Percentiles rank a stretch among this genome's conserved stretches.
Conservation (phyloP, 2,888 invertebrate genomes). For the Argyresthia goedartella region DNA sequence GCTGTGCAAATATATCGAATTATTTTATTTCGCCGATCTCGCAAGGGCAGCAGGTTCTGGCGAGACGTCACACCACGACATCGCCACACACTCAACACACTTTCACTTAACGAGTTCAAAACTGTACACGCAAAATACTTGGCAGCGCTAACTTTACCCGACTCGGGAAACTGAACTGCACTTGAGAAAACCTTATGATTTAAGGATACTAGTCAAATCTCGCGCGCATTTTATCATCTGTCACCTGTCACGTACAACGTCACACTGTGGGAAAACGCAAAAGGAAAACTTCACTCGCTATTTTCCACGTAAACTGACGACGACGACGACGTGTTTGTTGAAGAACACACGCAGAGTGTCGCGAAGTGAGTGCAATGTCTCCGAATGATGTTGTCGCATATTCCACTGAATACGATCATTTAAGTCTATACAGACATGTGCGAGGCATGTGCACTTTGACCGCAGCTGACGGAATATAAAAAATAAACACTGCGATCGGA, state of each 20-base stretch:
- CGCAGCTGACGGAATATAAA: constrained; percentile 6
- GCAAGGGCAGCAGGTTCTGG: not conserved
- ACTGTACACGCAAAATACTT: too few relatives aligned
- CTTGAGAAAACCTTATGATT: not conserved
- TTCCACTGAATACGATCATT: constrained; percentile 9
- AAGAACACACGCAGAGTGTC: too few relatives aligned
- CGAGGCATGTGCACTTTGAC: constrained; percentile 33
- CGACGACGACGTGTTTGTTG: too few relatives aligned
- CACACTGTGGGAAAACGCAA: not conserved
- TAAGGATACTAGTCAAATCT: not conserved
- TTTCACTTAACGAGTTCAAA: not conserved
- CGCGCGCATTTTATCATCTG: not conserved
- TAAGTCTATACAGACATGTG: constrained; percentile 19
- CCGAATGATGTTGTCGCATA: not conserved
- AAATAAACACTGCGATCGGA: not conserved
- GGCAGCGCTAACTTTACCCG: too few relatives aligned
- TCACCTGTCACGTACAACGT: not conserved
- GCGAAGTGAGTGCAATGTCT: too few relatives aligned
- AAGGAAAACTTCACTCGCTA: not conserved
- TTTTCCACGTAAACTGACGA: not conserved
- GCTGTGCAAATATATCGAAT: not conserved
- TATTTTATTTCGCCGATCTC: not conserved
- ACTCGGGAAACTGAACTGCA: too few relatives aligned
- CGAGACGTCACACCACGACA: not conserved
- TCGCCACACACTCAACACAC: not conserved